Conservation (phyloP, 2,113 vertebrate genomes). For the Erythrocebus patas region DNA sequence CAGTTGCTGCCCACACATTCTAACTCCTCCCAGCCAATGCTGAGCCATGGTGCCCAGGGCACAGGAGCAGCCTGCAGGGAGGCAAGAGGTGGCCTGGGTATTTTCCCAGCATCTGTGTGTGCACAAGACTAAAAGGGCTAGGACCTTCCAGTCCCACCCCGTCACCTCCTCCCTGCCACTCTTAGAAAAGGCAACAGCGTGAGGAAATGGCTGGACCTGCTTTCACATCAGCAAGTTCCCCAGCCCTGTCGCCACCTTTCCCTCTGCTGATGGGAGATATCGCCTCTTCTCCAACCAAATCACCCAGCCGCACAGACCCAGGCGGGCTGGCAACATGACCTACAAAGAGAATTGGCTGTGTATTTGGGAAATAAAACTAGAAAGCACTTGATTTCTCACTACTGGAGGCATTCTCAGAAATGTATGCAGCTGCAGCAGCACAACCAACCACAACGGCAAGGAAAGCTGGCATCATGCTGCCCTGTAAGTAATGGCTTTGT, state of each 20-base stretch:
- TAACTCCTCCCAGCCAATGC: not conserved
- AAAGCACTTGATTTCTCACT: slow-evolving; percentile 33
- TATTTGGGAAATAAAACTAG: not conserved
- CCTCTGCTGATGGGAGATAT: not conserved
- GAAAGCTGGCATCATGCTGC: not conserved
- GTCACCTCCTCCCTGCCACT: fast-evolving
- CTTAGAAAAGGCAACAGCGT: not conserved
- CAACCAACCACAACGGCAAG: not conserved
- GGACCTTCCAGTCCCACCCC: not conserved
- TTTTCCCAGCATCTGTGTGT: not conserved
- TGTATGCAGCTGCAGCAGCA: not conserved
- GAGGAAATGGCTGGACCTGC: not conserved
- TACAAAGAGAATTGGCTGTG: slow-evolving; percentile 17
- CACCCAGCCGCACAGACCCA: not conserved
- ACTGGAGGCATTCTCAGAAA: slow-evolving; percentile 24
- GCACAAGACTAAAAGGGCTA: not conserved
- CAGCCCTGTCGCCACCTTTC: fast-evolving
- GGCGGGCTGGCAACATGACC: not conserved
- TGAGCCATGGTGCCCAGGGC: too few relatives aligned
- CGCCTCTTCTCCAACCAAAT: not conserved
- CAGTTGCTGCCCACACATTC: not conserved
- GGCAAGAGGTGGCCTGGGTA: fast-evolving
- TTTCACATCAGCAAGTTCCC: not conserved
- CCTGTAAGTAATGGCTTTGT: not conserved
- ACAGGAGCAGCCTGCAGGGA: not conserved